These are phyloP conservation scores for Pandion haliaetus DNA, from an alignment of 2,113 vertebrate species.

Conservation along the genomic window DNA sequence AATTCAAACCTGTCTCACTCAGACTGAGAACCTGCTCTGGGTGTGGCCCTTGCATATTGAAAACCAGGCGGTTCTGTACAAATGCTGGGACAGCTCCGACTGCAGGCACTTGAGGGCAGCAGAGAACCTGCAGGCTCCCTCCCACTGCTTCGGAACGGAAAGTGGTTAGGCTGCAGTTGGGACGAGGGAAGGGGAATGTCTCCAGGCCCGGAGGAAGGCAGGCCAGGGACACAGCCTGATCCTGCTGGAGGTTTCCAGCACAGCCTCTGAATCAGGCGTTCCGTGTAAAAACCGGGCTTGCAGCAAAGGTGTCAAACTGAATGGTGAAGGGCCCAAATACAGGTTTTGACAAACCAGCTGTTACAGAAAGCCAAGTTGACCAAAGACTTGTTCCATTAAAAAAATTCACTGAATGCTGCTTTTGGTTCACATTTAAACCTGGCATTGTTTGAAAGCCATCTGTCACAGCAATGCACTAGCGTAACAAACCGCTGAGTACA, in stretches of 20 bases:
- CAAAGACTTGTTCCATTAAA: background rate
- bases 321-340: background rate
- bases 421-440: constrained; percentile 59
- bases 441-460: constrained; percentile 55
- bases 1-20: background rate
- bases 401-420: background rate
- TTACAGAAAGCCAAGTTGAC: constrained; percentile 8
- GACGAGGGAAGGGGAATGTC: background rate
- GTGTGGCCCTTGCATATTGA: fast-evolving
- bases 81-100: background rate
- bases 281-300: constrained; percentile 10
- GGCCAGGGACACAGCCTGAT: background rate
- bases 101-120: constrained; percentile 41
- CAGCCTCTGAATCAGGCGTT: background rate
- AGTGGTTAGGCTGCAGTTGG: background rate
- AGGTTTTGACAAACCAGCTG: background rate
- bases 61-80: background rate
- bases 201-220: background rate
- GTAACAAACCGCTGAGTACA: background rate
- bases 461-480: constrained; percentile 1
- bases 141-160: background rate
- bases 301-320: background rate
- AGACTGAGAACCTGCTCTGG: background rate
- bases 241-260: background rate
- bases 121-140: background rate